Base-by-base conservation (phyloP, 1,140 invertebrate genomes). In the Pomacea maculata region DNA sequence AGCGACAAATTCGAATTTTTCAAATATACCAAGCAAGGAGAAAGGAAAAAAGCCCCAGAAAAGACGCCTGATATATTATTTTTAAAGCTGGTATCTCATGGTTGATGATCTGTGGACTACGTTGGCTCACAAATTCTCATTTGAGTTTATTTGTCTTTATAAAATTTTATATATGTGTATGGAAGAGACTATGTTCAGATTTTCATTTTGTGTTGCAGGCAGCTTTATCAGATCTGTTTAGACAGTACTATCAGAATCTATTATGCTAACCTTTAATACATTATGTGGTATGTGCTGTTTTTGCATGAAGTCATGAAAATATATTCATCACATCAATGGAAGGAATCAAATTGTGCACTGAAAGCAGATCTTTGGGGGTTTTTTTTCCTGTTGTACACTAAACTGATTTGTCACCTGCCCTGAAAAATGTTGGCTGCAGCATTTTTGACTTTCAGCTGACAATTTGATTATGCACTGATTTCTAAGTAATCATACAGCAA, bases 241-340 rank as follows among this genome's bases (percentile, higher is more conserved):
- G 15, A 29, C 52, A 34, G 17, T 25, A 9, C 10, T 12, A 8
- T 34, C 17, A 8, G 17, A 0, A 45, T 72, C 34, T 45, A 4
- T 25, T 45, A 72, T 25, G 5, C 5, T 72, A 1, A 45, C 57
- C 9, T 29, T 75, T 9, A 55, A 57, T 52, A n/a, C 34, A 54
- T 17, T 52, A 14, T 7, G 5, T 57, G 9, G 19, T 21, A 55
- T 52, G n/a, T 55, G 15, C 45, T 75, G 15, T 54, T 17, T 78
- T n/a, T 71, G 77, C 77, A 71, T 67, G 77, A 67, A 34, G 67
- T 55, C 77, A 78, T 71, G 65, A 65, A 45, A 78, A 57, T 61
- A 61, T 61, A 61, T 70, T 78, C 67, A 70, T 78, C 77, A 78
- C 77, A 78, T 78, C 65, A 78, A 14, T 78, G 77, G 77, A 78